Percentiles rank a stretch among this genome's conserved stretches.
Evolutionary conservation across 2,888 invertebrate genomes (phyloP).

Genomic region (Hydropsyche betteni): DNA sequence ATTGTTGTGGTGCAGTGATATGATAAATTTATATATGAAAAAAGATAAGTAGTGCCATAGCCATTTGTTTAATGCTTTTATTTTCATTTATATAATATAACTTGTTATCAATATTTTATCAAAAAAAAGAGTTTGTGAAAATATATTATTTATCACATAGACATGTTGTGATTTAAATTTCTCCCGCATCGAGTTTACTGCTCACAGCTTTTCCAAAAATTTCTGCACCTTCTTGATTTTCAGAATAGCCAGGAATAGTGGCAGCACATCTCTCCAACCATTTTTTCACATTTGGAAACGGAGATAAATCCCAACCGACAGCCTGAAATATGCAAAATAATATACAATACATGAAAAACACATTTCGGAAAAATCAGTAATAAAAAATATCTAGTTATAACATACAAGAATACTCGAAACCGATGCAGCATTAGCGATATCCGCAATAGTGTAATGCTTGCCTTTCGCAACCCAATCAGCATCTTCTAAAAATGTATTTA

Average conservation of each 20-base stretch:
- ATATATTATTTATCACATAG: slow-evolving; percentile 53
- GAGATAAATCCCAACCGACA: slow-evolving; percentile 67
- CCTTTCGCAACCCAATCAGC: slow-evolving; percentile 73
- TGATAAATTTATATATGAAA: no score
- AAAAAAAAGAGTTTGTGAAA: slow-evolving; percentile 26
- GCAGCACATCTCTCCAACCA: slow-evolving; percentile 68
- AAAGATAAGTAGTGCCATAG: no score
- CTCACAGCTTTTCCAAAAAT: slow-evolving; percentile 67
- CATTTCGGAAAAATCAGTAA: neutral
- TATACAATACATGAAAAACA: neutral
- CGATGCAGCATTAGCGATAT: slow-evolving; percentile 69
- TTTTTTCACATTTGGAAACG: slow-evolving; percentile 67
- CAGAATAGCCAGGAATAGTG: slow-evolving; percentile 66
- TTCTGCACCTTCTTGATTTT: slow-evolving; percentile 70
- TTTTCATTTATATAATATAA: slow-evolving; percentile 2
- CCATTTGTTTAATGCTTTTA: no score
- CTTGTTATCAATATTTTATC: neutral
- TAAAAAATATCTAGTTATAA: slow-evolving; percentile 39
- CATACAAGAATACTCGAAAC: slow-evolving; percentile 67
- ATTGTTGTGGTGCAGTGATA: no score
- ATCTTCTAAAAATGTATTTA: slow-evolving; percentile 68
- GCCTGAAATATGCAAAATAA: slow-evolving; percentile 60
- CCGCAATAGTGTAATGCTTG: slow-evolving; percentile 71
- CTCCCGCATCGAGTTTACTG: slow-evolving; percentile 63
- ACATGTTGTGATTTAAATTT: slow-evolving; percentile 53